Percentiles rank a stretch among this genome's conserved stretches.
Evolutionary conservation across 2,888 invertebrate species (phyloP).

Genomic region (Megamerina dolium): DNA sequence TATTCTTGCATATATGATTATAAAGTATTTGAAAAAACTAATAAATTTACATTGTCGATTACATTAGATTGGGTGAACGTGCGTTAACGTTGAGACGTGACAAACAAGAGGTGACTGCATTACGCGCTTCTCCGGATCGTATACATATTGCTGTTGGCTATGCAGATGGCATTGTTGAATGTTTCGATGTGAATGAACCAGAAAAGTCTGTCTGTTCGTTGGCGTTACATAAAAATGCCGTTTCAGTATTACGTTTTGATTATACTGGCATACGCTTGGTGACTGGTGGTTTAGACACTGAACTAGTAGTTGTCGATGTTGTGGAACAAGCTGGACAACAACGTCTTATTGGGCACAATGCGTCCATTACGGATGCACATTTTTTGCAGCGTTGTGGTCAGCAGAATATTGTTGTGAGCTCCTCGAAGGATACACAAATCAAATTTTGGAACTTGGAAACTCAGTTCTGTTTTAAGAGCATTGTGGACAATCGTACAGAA

Average conservation of each 20-base stretch:
- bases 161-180: slow-evolving; percentile 77
- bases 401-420: slow-evolving; percentile 62
- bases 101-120: slow-evolving; percentile 68
- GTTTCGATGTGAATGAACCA: slow-evolving; percentile 70
- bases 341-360: slow-evolving; percentile 87
- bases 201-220: slow-evolving; percentile 59
- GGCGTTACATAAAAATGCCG: slow-evolving; percentile 78
- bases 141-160: slow-evolving; percentile 86
- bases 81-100: slow-evolving; percentile 74
- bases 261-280: slow-evolving; percentile 75
- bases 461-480: slow-evolving; percentile 91
- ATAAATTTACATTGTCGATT: neutral
- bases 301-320: slow-evolving; percentile 91
- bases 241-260: slow-evolving; percentile 81
- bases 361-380: slow-evolving; percentile 72
- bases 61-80: slow-evolving; percentile 53
- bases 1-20: slow-evolving; percentile 49
- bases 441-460: slow-evolving; percentile 97
- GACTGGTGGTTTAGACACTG: slow-evolving; percentile 84
- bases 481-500: slow-evolving; percentile 83
- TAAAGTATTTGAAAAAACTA: neutral
- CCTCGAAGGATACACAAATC: slow-evolving; percentile 89
- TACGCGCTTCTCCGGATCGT: slow-evolving; percentile 71
- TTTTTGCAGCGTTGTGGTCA: slow-evolving; percentile 56
- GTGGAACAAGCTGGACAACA: slow-evolving; percentile 86